Evolutionary conservation across 2,888 invertebrate species (phyloP).

Genomic region (Aelia acuminata): DNA sequence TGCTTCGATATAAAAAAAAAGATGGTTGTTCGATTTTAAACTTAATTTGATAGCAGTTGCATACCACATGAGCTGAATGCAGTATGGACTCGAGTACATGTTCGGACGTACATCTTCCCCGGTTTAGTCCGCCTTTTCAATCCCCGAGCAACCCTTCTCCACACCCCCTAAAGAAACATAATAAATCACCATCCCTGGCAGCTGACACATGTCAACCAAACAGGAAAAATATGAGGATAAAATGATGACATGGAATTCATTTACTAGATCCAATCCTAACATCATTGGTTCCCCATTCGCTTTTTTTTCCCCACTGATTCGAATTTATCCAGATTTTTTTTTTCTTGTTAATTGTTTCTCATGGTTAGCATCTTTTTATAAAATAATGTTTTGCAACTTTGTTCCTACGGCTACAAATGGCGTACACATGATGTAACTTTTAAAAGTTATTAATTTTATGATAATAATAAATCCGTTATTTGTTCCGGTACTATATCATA

Average conservation of each 20-base stretch:
- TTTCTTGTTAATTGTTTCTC: too few relatives aligned
- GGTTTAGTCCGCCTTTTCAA: neutral
- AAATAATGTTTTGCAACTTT: too few relatives aligned
- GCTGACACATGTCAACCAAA: slow-evolving; percentile 33
- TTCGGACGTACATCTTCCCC: neutral
- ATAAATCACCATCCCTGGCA: neutral
- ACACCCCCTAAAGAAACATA: neutral
- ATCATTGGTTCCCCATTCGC: neutral
- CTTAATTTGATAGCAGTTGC: neutral
- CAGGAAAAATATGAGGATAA: slow-evolving; percentile 20
- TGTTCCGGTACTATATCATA: too few relatives aligned
- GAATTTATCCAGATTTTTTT: neutral
- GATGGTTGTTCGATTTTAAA: neutral
- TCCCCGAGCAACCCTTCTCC: neutral
- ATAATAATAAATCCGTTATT: too few relatives aligned
- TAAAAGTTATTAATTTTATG: too few relatives aligned
- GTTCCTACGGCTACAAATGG: too few relatives aligned
- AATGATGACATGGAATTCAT: slow-evolving; percentile 28
- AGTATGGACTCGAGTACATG: neutral
- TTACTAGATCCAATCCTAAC: slow-evolving; percentile 4
- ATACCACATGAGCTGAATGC: neutral
- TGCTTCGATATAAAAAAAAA: too few relatives aligned
- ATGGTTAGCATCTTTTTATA: too few relatives aligned
- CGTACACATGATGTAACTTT: too few relatives aligned
- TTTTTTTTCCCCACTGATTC: neutral